phyloP scores from a whole-genome alignment of 2,888 invertebrate genomes.

The Lymantria monacha region DNA sequence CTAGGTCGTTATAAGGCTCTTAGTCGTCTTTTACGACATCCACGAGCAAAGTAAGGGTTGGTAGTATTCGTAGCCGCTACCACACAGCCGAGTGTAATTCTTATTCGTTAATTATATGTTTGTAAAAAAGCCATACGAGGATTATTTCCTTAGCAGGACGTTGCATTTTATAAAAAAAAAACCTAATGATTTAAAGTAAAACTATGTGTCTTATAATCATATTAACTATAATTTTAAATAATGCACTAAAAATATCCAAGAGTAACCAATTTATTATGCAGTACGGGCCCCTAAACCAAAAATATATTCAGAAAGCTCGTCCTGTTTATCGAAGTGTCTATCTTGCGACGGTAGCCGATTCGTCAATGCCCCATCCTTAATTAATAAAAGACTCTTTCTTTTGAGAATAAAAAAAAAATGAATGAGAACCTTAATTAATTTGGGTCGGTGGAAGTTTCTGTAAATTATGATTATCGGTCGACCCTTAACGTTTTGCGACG shows the following conservation, averaged over 20 bases:
- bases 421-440: constrained; percentile 77
- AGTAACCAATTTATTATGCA: constrained; percentile 10
- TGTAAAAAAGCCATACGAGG: too few species aligned
- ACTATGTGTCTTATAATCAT: neutral
- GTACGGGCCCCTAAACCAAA: constrained; percentile 38
- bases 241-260: neutral
- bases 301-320: constrained; percentile 35
- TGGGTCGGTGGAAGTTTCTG: constrained; percentile 52
- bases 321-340: constrained; percentile 68
- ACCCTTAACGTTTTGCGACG: constrained; percentile 50
- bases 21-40: too few species aligned
- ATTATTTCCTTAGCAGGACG: too few species aligned
- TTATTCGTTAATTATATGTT: too few species aligned
- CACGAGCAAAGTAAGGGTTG: too few species aligned
- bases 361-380: constrained; percentile 77
- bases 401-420: constrained; percentile 51
- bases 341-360: constrained; percentile 75
- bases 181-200: neutral
- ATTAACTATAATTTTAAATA: neutral
- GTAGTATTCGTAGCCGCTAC: too few species aligned
- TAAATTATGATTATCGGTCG: constrained; percentile 66
- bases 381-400: constrained; percentile 70
- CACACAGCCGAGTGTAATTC: too few species aligned
- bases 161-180: too few species aligned
- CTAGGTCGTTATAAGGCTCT: too few species aligned